Percentiles rank a stretch among this genome's conserved stretches.
phyloP scores from a whole-genome alignment of 2,113 vertebrate genomes.

The Ictidomys tridecemlineatus region DNA sequence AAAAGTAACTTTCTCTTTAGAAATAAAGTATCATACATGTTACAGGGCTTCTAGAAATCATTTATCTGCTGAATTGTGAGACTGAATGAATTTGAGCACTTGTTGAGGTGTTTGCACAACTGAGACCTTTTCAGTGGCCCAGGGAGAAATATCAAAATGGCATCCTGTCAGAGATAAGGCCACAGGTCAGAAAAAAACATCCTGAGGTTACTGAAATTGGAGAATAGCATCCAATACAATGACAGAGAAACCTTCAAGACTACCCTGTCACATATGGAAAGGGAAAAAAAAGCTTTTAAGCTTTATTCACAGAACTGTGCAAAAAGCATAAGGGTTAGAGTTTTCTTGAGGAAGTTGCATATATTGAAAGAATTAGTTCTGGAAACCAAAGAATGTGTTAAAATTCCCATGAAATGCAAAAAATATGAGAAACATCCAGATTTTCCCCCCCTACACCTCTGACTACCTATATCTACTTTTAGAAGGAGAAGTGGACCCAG shows the following conservation, averaged over 20 bases:
- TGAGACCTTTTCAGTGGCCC: background rate
- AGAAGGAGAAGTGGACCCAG: too few species aligned
- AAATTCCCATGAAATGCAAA: too few species aligned
- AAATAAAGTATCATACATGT: background rate
- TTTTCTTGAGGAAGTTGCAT: background rate
- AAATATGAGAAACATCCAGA: background rate
- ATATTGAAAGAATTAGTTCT: slow-evolving; percentile 40
- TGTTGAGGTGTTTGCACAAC: background rate
- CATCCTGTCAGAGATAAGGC: accelerated
- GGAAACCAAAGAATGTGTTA: too few species aligned
- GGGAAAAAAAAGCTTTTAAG: background rate
- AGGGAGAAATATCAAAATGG: background rate
- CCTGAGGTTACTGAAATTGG: background rate
- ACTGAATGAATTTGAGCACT: background rate
- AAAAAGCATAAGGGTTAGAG: slow-evolving; percentile 53
- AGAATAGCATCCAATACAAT: background rate
- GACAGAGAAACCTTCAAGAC: accelerated
- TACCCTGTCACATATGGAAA: background rate
- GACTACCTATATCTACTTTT: slow-evolving; percentile 75
- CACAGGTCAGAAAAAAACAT: background rate
- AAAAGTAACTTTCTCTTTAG: background rate
- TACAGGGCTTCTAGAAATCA: background rate
- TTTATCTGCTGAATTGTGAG: background rate
- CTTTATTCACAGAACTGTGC: slow-evolving; percentile 56
- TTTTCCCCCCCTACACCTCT: slow-evolving; percentile 91